These are phyloP conservation scores for Brenthis hecate DNA, from an alignment of 2,888 invertebrate species.

Conservation along the genomic window DNA sequence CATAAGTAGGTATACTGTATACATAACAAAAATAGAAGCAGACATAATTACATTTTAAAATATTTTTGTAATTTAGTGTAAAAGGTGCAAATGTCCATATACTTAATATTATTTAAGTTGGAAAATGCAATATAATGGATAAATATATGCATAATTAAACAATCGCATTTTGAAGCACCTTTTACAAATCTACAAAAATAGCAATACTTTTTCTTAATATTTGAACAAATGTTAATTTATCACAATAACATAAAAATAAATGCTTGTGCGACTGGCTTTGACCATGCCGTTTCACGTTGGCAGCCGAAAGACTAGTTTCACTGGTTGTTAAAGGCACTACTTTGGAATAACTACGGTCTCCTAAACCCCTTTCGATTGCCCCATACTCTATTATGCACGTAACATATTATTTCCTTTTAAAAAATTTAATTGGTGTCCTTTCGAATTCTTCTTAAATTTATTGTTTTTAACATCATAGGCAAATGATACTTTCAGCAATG, in stretches of 20 bases:
- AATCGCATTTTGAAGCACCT: background rate
- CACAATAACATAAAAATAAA: conserved; percentile 77
- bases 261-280: conserved; percentile 75
- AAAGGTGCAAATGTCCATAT: too few relatives aligned
- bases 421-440: background rate
- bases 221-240: conserved; percentile 41
- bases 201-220: conserved; percentile 20
- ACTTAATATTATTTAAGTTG: conserved; percentile 9
- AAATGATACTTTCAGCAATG: background rate
- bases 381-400: conserved; percentile 1
- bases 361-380: conserved; percentile 1
- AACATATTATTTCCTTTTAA: too few relatives aligned
- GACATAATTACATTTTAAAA: conserved; percentile 4
- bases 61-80: too few relatives aligned
- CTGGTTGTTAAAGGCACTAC: conserved; percentile 76
- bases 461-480: background rate
- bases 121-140: conserved; percentile 10
- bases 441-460: background rate
- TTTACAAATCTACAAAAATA: conserved; percentile 11
- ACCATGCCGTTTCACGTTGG: conserved; percentile 43
- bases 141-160: background rate
- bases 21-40: too few relatives aligned
- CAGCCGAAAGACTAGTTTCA: conserved; percentile 76
- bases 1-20: conserved; percentile 3
- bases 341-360: conserved; percentile 33